phyloP scores from a whole-genome alignment of 92 coral and sea anemone species.

The Palythoa caribaeorum region DNA sequence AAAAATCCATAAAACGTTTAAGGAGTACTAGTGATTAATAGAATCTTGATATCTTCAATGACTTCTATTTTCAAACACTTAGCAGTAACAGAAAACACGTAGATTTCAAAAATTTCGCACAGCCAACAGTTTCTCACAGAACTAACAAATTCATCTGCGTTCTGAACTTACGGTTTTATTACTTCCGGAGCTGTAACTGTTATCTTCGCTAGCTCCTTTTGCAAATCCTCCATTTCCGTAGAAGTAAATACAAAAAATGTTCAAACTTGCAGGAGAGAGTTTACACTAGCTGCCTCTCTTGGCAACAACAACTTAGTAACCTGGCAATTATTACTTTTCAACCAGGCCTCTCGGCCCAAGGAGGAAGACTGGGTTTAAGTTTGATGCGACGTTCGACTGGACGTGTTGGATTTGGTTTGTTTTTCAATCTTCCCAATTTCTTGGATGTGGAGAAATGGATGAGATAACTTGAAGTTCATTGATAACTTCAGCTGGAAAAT shows the following conservation, averaged over 20 bases:
- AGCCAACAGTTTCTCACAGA: neutral
- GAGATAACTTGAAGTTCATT: constrained; percentile 3
- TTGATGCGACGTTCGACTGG: neutral
- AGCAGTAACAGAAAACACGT: neutral
- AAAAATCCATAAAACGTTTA: no score
- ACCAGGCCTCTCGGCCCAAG: constrained; percentile 12
- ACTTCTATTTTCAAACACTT: neutral
- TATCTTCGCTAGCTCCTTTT: constrained; percentile 88
- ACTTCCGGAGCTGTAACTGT: constrained; percentile 85
- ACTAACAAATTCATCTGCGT: neutral
- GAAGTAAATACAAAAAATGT: neutral
- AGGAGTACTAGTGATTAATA: no score
- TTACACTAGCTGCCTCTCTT: constrained; percentile 48
- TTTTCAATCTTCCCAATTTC: neutral
- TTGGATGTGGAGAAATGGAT: neutral
- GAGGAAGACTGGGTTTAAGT: neutral
- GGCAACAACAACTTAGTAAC: constrained; percentile 76
- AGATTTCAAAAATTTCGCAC: neutral
- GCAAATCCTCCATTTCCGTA: constrained; percentile 73
- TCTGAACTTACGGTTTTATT: constrained; percentile 72
- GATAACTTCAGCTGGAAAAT: neutral
- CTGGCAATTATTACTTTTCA: neutral
- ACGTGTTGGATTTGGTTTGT: neutral
- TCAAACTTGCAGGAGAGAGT: neutral
- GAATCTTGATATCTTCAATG: no score